Conservation (phyloP, 64 coral and sea anemone genomes). For the Acropora tenuis region DNA sequence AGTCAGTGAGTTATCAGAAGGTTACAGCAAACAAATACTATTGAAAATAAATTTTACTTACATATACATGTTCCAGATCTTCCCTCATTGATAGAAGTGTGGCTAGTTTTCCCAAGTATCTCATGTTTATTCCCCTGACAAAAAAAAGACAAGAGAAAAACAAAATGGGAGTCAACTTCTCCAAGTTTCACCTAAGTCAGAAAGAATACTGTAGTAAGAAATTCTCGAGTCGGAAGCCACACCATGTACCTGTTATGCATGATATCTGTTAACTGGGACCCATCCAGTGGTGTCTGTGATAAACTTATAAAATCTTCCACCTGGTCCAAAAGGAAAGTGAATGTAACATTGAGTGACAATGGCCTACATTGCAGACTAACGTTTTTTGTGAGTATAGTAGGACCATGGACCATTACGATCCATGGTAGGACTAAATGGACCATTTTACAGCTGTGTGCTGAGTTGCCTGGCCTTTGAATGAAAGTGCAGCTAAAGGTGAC, state of each 20-base stretch:
- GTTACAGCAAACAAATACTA: not conserved
- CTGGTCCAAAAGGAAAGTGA: slow-evolving; percentile 16
- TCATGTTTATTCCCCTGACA: slow-evolving; percentile 85
- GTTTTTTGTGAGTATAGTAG: too few species aligned
- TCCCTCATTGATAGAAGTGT: slow-evolving; percentile 58
- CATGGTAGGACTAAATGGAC: too few species aligned
- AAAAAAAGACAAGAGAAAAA: slow-evolving; percentile 1
- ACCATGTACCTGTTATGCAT: slow-evolving; percentile 83
- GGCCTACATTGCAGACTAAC: too few species aligned
- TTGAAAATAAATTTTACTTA: slow-evolving; percentile 51
- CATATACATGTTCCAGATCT: slow-evolving; percentile 93
- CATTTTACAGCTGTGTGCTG: too few species aligned
- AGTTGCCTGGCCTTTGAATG: too few species aligned
- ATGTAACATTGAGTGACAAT: not conserved
- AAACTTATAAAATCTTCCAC: slow-evolving; percentile 94
- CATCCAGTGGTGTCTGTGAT: slow-evolving; percentile 92
- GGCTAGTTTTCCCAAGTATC: slow-evolving; percentile 92
- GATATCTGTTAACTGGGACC: slow-evolving; percentile 87
- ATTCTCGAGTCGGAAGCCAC: too few species aligned
- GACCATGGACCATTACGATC: too few species aligned
- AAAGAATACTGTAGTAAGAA: too few species aligned
- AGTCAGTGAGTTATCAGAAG: too few species aligned
- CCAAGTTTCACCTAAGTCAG: too few species aligned
- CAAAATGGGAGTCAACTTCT: too few species aligned
- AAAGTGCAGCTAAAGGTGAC: too few species aligned